Conservation (phyloP, 2,113 vertebrate genomes). For the Regulus satrapa region DNA sequence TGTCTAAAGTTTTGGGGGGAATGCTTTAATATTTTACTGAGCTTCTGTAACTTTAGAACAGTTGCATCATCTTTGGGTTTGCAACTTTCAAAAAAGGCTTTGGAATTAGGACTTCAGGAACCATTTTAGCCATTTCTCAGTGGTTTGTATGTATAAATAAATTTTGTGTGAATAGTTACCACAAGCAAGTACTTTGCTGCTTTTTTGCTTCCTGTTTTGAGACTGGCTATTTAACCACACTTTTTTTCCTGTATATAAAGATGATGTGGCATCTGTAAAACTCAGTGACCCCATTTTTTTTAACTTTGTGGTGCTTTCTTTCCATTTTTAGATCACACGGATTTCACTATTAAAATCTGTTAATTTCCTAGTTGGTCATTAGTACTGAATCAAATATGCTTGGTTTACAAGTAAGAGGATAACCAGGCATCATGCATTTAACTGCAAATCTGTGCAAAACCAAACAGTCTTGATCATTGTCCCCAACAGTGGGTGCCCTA, state of each 20-base stretch:
- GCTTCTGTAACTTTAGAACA: neutral
- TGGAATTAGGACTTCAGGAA: neutral
- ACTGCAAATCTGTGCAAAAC: neutral
- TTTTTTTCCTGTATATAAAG: neutral
- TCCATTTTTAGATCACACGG: neutral
- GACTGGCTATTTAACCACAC: neutral
- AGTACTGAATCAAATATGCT: neutral
- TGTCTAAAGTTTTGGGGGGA: neutral
- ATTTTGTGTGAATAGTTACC: neutral
- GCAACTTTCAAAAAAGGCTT: neutral
- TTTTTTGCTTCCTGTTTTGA: neutral
- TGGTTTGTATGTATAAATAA: neutral
- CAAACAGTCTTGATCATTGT: neutral
- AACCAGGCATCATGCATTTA: neutral
- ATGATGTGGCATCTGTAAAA: neutral
- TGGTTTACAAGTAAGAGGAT: slow-evolving; percentile 1
- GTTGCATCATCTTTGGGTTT: neutral
- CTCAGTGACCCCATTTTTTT: neutral
- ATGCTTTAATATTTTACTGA: neutral
- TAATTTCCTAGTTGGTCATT: neutral
- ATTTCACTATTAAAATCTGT: neutral
- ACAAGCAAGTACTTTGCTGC: neutral
- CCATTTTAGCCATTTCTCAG: neutral
- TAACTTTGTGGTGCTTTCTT: neutral
- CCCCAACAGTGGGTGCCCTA: neutral